Conservation (phyloP, 2,113 vertebrate species). For the Actenoides hombroni region DNA sequence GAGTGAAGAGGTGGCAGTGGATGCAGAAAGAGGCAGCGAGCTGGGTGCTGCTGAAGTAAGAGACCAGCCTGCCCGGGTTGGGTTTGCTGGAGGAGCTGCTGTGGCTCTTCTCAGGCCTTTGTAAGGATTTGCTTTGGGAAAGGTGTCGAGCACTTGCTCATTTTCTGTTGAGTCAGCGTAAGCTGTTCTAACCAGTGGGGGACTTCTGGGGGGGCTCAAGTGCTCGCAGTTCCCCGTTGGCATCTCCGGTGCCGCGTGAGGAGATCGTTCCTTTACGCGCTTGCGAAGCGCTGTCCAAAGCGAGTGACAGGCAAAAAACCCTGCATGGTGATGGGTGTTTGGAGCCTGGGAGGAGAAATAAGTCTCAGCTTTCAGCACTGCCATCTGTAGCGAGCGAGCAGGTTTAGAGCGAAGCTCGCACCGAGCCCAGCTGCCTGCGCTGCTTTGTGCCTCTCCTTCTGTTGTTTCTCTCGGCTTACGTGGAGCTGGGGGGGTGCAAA, state of each 20-base stretch:
- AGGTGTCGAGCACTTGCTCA: background rate
- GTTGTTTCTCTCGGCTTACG: constrained; percentile 26
- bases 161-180: background rate
- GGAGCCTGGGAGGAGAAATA: background rate
- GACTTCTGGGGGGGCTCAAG: background rate
- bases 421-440: constrained; percentile 30
- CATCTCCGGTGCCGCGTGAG: background rate
- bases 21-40: background rate
- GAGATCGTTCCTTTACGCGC: accelerated
- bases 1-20: constrained; percentile 15
- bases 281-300: background rate
- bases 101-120: background rate
- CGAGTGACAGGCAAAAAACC: background rate
- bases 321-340: background rate
- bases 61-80: background rate
- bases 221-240: background rate
- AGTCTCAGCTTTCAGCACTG: background rate
- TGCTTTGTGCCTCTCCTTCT: constrained; percentile 39
- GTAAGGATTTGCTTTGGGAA: background rate
- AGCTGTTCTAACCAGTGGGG: background rate
- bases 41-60: constrained; percentile 55
- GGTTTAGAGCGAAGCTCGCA: background rate
- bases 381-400: background rate
- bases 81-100: background rate
- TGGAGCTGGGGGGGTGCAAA: background rate